Base-by-base conservation (phyloP, 2,888 invertebrate species). In the Metallyticus violacea region DNA sequence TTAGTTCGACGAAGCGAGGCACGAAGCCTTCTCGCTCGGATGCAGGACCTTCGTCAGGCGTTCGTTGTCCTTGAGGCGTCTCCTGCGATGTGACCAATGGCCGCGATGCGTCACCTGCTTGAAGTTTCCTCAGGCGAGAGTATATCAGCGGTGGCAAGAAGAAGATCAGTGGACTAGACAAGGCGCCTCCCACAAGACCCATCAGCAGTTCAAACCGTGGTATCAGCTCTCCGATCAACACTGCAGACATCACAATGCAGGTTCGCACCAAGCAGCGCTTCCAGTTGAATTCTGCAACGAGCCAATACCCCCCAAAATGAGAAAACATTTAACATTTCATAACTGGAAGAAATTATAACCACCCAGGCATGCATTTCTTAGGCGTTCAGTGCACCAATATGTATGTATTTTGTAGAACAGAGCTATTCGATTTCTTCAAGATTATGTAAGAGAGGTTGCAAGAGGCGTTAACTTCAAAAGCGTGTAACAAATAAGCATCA, bases 201-300 rank as follows among this genome's bases (percentile, higher is more conserved):
- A 98, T 96, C 15, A 98, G 96, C 26, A 97, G 93, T 90, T 97
- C 97, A 90, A 98, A 97, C 88, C 96, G 93, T 0, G 98, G 97
- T 0, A 98, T 95, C 0, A 96, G 94, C 91, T 97, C 97, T 0
- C 96, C 97, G 2, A 97, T 92, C 40, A 97, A 93, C 6, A 98
- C 94, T 0, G 96, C 96, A 2, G 96, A 89, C 0, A 94, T 93
- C 15, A 97, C 94, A 22, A 97, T 92, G 0, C 93, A 91, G 1
- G 97, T 96, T 82, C 98, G 93, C 29, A 97, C 90, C 0, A 95
- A 91, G 88, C 96, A 95, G 77, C 98, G 94, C 90, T 95, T 95
- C 91, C 95, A 92, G 89, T 95, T 95, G 90, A 98, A 97, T 87
- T 94, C 97, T 97, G 92, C 28, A 93, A 92, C 40, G 22, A 15